Conservation (phyloP, 1,140 invertebrate species). For the Stegodyphus mimosarum region DNA sequence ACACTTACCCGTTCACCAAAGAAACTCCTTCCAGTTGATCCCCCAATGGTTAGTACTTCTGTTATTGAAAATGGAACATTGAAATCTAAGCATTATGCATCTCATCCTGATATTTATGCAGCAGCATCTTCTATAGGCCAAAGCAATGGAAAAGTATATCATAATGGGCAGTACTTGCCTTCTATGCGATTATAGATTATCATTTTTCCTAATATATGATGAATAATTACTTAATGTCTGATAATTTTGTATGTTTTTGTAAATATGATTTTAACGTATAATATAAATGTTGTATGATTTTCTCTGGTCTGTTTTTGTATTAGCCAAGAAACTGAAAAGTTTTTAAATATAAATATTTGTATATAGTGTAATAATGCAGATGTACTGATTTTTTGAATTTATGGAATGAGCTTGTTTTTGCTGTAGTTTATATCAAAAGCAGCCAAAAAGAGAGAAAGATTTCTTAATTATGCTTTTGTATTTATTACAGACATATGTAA, state of each 20-base stretch:
- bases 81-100: slow-evolving; percentile 44
- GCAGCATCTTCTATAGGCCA: background rate
- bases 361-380: too few species aligned
- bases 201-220: background rate
- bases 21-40: slow-evolving; percentile 34
- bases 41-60: slow-evolving; percentile 2
- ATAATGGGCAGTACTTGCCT: slow-evolving; percentile 37
- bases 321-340: too few species aligned
- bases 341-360: too few species aligned
- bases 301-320: too few species aligned
- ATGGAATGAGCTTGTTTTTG: too few species aligned
- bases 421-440: too few species aligned
- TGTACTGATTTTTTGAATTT: too few species aligned
- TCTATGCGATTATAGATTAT: slow-evolving; percentile 40
- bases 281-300: too few species aligned
- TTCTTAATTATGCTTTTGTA: too few species aligned
- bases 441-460: too few species aligned
- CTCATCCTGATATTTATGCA: slow-evolving; percentile 41
- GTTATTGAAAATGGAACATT: slow-evolving; percentile 34
- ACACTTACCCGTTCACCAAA: slow-evolving; percentile 28
- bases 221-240: background rate
- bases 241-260: background rate
- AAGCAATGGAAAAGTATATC: slow-evolving; percentile 30
- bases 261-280: too few species aligned
- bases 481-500: too few species aligned